These are phyloP conservation scores for Netelia virgata DNA, from an alignment of 2,888 invertebrate genomes.

Conservation along the genomic window DNA sequence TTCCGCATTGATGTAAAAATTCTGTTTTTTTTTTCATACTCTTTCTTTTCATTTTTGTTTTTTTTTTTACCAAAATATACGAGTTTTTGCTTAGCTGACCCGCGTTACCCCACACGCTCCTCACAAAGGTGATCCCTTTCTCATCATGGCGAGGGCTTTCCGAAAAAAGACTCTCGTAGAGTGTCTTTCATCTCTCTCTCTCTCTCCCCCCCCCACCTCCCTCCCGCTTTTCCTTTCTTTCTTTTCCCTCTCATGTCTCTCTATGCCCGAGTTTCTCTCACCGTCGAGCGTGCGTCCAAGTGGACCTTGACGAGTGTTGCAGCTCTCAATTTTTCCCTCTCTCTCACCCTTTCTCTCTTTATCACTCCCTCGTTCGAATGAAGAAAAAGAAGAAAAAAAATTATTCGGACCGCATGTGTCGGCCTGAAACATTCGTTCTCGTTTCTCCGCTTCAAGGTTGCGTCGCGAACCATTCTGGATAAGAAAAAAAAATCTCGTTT, in stretches of 20 bases:
- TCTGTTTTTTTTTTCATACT: neutral
- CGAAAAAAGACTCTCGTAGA: constrained; percentile 31
- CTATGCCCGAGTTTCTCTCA: constrained; percentile 49
- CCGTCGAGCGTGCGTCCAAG: constrained; percentile 40
- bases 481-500: neutral
- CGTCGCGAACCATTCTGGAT: neutral
- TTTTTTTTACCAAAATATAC: neutral
- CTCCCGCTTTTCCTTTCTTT: neutral
- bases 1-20: neutral
- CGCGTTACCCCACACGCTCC: neutral
- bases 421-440: constrained; percentile 39
- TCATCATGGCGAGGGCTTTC: constrained; percentile 19
- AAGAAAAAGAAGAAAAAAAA: constrained; percentile 21
- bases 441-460: constrained; percentile 30
- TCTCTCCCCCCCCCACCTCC: neutral
- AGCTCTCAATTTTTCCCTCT: constrained; percentile 33
- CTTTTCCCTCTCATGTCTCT: neutral
- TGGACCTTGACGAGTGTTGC: constrained; percentile 48
- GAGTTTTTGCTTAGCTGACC: neutral
- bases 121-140: constrained; percentile 10
- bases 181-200: constrained; percentile 1
- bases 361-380: neutral
- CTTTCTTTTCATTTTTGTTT: neutral
- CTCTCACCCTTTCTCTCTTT: neutral
- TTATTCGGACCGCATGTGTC: constrained; percentile 14